Percentiles rank a stretch among this genome's conserved stretches.
Evolutionary conservation across 2,888 invertebrate species (phyloP).

Genomic region (Limnephilus rhombicus): DNA sequence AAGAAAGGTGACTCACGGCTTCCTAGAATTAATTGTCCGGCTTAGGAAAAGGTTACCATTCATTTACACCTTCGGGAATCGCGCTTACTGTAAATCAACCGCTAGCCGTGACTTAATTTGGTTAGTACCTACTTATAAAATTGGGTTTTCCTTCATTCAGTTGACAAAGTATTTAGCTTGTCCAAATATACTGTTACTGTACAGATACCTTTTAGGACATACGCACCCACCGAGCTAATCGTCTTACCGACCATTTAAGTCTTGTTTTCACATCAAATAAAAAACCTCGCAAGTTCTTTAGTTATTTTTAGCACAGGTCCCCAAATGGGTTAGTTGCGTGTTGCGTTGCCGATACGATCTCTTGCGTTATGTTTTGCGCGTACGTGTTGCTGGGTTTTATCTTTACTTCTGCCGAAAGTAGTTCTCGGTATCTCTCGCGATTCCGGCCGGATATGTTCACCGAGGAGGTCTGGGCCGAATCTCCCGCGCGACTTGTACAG

Average conservation of each 20-base stretch:
- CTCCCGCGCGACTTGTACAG: constrained; percentile 11
- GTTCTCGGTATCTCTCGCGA: constrained; percentile 8
- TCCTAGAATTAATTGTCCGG: neutral
- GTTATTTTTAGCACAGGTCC: neutral
- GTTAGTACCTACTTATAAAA: neutral
- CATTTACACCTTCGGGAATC: neutral
- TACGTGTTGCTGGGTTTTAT: neutral
- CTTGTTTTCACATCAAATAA: neutral
- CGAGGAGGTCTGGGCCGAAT: constrained; percentile 24
- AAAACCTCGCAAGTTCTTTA: neutral
- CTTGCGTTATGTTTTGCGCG: neutral
- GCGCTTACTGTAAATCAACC: neutral
- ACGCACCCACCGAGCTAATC: neutral
- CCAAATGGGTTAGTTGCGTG: neutral
- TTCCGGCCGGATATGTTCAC: constrained; percentile 28
- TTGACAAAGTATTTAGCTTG: neutral
- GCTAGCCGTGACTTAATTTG: neutral
- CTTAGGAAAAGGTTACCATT: neutral
- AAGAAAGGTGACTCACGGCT: neutral
- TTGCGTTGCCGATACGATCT: neutral
- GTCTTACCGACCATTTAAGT: neutral
- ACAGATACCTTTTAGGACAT: neutral
- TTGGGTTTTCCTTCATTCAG: neutral
- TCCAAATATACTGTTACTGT: neutral
- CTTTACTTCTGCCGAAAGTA: neutral